Base-by-base conservation (phyloP, 2,888 invertebrate species). In the Drosophila sordidapex region DNA sequence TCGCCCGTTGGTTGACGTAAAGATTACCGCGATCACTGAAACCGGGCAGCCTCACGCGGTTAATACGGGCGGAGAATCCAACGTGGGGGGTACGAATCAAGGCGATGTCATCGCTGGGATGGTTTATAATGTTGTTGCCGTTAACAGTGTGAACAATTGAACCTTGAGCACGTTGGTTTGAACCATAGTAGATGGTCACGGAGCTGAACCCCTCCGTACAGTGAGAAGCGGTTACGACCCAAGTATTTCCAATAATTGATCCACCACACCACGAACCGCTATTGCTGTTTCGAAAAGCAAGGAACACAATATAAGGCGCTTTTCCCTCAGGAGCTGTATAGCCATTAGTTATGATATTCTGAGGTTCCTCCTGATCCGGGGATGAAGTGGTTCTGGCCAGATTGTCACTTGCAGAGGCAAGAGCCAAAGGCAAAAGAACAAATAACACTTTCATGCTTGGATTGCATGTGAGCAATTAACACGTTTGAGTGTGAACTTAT, bases 131-230 rank as follows among this genome's bases (percentile, higher is more conserved):
- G 13, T 71, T 71, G 6, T 56, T 67, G 25, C 72, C 76, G 8
- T 48, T 8, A 1, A 91, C 85, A 2, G 70, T 74, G 21, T 83
- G 67, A 2, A 35, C 67, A 2, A 78, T 46, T 27, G 70, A 60
- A 18, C 85, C 78, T 15, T 74, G 64, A 5, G 66, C 79, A 15
- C 87, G 87, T 5, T 53, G 49, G 15, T 77, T 84, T 0, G 86
- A 81, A 25, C 91, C 91, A 51, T 91, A 81, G 54, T 86, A 79
- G 0, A 90, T 78, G 43, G 80, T 82, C 1, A 82, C 81, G 0
- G 75, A 63, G 25, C 21, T 36, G 35, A 18, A 52, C 0, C 57
- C 52, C 6, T 49, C 58, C 0, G 81, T 67, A n/a, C 78, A 78
- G 1, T 78, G 78, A 0, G 67, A 38, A 0, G 81, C 78, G 0